Evolutionary conservation across 2,888 invertebrate species (phyloP).

Genomic region (Galerucella nymphaeae): DNA sequence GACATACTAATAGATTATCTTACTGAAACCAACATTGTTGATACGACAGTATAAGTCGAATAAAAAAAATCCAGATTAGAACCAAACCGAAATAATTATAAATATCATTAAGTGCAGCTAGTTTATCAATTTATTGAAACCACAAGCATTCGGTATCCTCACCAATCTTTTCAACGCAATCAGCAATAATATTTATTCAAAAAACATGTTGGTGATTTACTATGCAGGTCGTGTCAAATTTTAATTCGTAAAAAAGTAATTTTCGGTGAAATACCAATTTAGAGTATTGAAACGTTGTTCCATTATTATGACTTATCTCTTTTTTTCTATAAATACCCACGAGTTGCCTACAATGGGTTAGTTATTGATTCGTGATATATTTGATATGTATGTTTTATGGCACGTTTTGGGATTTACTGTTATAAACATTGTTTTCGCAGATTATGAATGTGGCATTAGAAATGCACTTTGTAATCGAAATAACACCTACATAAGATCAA

Average conservation of each 20-base stretch:
- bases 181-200: too few species aligned
- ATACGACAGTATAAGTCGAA: too few species aligned
- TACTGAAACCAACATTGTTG: too few species aligned
- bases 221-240: too few species aligned
- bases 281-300: neutral
- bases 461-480: neutral
- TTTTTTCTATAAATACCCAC: neutral
- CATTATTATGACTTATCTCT: neutral
- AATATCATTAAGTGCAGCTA: too few species aligned
- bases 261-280: neutral
- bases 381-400: neutral
- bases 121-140: too few species aligned
- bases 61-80: too few species aligned
- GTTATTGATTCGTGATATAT: neutral
- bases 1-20: too few species aligned
- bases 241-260: neutral
- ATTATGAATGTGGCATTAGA: conserved; percentile 15
- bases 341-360: neutral
- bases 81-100: too few species aligned
- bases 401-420: neutral
- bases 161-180: too few species aligned
- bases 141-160: too few species aligned
- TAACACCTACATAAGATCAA: conserved; percentile 73
- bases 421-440: neutral
- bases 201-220: too few species aligned